Evolutionary conservation across 2,797 vertebrate genomes (phyloP).

Genomic region (Siniperca undulata): DNA sequence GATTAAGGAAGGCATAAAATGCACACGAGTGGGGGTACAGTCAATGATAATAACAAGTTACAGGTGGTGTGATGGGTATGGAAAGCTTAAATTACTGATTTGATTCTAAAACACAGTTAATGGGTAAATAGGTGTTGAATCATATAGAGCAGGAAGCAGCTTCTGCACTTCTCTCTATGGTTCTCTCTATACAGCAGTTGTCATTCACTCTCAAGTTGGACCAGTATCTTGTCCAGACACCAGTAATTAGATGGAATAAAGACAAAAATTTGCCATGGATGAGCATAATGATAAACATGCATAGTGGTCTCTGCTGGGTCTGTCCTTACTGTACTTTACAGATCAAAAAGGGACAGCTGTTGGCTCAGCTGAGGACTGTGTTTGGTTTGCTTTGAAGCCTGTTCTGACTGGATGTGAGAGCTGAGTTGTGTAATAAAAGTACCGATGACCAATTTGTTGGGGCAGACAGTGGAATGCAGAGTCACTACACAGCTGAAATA

Average conservation of each 20-base stretch:
- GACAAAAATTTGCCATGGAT: constrained; percentile 6
- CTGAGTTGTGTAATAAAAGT: constrained; percentile 57
- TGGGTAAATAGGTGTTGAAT: not conserved
- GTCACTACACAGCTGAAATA: constrained; percentile 40
- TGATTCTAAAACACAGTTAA: constrained; percentile 13
- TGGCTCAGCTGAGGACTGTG: constrained; percentile 33
- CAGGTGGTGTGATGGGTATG: constrained; percentile 7
- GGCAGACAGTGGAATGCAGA: constrained; percentile 59
- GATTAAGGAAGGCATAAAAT: constrained; percentile 34
- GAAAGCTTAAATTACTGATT: constrained; percentile 27
- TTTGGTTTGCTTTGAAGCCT: constrained; percentile 48
- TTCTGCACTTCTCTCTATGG: not conserved
- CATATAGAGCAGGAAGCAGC: not conserved
- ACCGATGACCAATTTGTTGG: constrained; percentile 29
- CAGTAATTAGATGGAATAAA: constrained; percentile 4
- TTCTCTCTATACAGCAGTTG: not conserved
- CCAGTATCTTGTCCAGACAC: not conserved
- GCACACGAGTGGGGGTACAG: not conserved
- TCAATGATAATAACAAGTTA: constrained; percentile 23
- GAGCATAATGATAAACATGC: constrained; percentile 1
- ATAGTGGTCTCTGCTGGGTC: not conserved
- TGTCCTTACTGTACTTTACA: constrained; percentile 23
- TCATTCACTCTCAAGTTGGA: constrained; percentile 1
- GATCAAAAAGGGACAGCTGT: constrained; percentile 17
- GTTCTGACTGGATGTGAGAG: constrained; percentile 48